These are phyloP conservation scores for Ditylenchus dipsaci DNA, from an alignment of 1,140 invertebrate species.

Conservation along the genomic window DNA sequence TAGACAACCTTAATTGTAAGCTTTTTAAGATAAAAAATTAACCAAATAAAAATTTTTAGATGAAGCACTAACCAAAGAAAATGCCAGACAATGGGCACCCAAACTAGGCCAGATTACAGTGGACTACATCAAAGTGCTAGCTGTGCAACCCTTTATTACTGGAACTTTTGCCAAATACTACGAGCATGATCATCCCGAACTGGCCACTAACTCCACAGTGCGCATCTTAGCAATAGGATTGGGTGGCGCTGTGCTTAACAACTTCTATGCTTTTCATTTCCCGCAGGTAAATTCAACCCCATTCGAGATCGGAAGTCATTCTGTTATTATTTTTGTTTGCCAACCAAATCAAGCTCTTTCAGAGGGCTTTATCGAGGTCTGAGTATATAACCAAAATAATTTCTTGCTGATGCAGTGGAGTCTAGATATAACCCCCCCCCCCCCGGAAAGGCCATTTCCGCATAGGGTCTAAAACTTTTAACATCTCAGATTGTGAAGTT, in stretches of 20 bases:
- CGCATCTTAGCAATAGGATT: not conserved
- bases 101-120: not conserved
- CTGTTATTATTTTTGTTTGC: too few species aligned
- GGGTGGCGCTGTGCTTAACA: not conserved
- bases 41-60: not conserved
- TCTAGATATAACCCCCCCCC: too few species aligned
- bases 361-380: too few species aligned
- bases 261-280: not conserved
- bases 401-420: too few species aligned
- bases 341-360: too few species aligned
- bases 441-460: too few species aligned
- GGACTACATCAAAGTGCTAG: slow-evolving; percentile 7
- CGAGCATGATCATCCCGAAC: not conserved
- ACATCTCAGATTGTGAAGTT: too few species aligned
- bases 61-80: not conserved
- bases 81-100: not conserved
- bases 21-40: not conserved
- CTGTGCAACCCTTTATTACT: slow-evolving; percentile 10
- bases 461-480: too few species aligned
- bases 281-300: slow-evolving; percentile 1
- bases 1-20: not conserved
- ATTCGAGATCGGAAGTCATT: too few species aligned
- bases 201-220: not conserved
- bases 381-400: too few species aligned
- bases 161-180: not conserved